phyloP scores from a whole-genome alignment of 2,113 vertebrate genomes.

The Callaeas wilsoni region DNA sequence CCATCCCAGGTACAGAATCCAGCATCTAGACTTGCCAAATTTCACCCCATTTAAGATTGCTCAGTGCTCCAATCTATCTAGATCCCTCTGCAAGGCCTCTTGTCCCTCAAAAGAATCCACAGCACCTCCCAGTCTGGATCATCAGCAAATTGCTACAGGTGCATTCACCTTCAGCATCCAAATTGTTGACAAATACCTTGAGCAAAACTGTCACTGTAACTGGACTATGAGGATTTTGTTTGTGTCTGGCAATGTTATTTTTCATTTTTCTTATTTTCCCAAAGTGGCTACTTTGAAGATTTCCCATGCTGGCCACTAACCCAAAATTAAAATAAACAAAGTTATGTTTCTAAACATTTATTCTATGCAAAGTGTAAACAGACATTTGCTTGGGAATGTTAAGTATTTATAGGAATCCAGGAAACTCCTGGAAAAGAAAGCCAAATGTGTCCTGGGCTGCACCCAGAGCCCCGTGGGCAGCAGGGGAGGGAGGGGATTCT shows the following conservation, averaged over 20 bases:
- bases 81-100: neutral
- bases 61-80: neutral
- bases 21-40: neutral
- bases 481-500: neutral
- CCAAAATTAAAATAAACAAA: neutral
- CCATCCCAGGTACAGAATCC: neutral
- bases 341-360: neutral
- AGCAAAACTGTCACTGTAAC: neutral
- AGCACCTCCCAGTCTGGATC: neutral
- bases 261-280: neutral
- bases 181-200: neutral
- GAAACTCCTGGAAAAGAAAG: neutral
- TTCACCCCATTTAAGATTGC: neutral
- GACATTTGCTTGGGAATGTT: neutral
- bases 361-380: neutral
- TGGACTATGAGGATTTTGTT: neutral
- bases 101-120: neutral
- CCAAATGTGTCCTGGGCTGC: neutral
- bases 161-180: neutral
- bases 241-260: neutral
- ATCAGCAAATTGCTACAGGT: neutral
- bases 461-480: neutral
- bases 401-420: neutral
- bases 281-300: neutral
- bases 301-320: neutral